These are phyloP conservation scores for Ctenopoma multispine DNA, from an alignment of 2,797 vertebrate species.

Conservation along the genomic window DNA sequence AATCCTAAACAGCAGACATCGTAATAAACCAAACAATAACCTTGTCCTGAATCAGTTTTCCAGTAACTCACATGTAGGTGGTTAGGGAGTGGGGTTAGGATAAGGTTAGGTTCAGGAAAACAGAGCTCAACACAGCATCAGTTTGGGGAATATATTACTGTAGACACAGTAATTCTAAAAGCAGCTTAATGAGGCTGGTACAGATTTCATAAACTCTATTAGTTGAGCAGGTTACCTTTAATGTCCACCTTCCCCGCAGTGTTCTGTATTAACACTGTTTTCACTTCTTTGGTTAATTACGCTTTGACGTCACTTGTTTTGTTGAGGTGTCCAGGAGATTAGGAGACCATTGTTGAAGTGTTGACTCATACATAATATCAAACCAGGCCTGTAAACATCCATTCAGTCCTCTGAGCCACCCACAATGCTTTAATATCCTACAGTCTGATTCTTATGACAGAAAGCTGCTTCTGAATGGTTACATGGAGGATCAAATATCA, in stretches of 20 bases:
- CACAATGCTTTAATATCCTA: constrained; percentile 52
- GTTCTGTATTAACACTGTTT: constrained; percentile 3
- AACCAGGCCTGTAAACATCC: constrained; percentile 45
- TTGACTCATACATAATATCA: constrained; percentile 50
- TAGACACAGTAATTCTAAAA: no score
- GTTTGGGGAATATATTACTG: no score
- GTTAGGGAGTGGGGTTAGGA: no score
- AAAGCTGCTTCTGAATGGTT: constrained; percentile 67
- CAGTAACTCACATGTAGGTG: no score
- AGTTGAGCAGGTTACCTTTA: constrained; percentile 1
- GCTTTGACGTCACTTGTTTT: constrained; percentile 13
- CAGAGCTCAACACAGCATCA: no score
- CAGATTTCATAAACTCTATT: no score
- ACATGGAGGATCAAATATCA: constrained; percentile 50
- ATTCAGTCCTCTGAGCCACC: constrained; percentile 43
- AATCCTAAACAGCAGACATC: no score
- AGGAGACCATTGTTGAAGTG: constrained; percentile 38
- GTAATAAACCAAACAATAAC: no score
- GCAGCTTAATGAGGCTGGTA: no score
- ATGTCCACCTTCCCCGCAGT: not conserved
- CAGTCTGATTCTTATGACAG: constrained; percentile 44
- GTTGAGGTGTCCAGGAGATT: constrained; percentile 3
- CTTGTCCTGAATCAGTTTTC: no score
- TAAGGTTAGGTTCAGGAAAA: not conserved
- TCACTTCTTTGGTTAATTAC: constrained; percentile 31